phyloP scores from a whole-genome alignment of 2,888 invertebrate genomes.

The Nemotelus nigrinus region DNA sequence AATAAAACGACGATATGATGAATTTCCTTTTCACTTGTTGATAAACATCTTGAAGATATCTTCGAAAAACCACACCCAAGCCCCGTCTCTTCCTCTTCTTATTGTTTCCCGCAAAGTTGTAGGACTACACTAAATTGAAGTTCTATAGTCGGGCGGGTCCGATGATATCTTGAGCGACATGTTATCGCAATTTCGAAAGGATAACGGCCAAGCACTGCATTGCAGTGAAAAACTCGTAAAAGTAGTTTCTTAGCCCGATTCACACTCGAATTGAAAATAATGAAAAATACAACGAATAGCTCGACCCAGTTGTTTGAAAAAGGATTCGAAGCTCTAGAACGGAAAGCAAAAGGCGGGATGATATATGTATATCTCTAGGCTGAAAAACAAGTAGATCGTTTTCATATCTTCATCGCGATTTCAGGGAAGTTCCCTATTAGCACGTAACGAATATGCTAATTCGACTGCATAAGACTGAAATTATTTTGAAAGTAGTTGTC shows the following conservation, averaged over 20 bases:
- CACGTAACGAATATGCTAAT: not conserved
- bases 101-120: not conserved
- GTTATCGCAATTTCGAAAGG: slow-evolving; percentile 6
- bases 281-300: not conserved
- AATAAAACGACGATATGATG: not conserved
- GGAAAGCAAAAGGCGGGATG: too few relatives aligned
- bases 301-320: too few relatives aligned
- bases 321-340: too few relatives aligned
- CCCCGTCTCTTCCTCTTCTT: not conserved
- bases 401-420: too few relatives aligned
- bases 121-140: not conserved
- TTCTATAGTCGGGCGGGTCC: not conserved
- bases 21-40: not conserved
- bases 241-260: not conserved
- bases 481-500: not conserved
- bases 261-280: not conserved
- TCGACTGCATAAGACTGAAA: not conserved
- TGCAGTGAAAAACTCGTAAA: slow-evolving; percentile 5
- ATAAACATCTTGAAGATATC: not conserved
- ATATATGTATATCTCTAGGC: too few relatives aligned
- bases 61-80: slow-evolving; percentile 8
- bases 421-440: not conserved
- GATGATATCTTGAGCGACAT: slow-evolving; percentile 11
- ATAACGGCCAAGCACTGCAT: slow-evolving; percentile 32
- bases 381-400: too few relatives aligned